phyloP scores from a whole-genome alignment of 2,797 vertebrate genomes.

The Poecilia gillii region DNA sequence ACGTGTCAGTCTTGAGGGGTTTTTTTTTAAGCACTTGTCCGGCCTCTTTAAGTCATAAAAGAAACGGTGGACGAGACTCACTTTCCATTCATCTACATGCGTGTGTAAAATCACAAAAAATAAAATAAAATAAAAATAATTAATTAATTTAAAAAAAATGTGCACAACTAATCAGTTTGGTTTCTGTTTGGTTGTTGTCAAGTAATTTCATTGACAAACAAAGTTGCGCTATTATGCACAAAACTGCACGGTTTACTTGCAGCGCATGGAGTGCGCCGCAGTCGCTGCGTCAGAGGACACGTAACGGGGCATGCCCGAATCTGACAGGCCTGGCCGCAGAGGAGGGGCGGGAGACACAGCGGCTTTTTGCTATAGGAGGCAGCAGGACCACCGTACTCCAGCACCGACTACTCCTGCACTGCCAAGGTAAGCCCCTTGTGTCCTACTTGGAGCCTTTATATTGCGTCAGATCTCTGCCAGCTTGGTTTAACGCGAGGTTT shows the following conservation, averaged over 20 bases:
- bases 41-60: not conserved
- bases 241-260: not conserved
- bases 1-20: too few species aligned
- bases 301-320: conserved; percentile 44
- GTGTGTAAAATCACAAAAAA: conserved; percentile 5
- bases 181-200: not conserved
- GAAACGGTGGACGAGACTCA: not conserved
- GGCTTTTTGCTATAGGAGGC: not conserved
- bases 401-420: conserved; percentile 6
- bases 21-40: not conserved
- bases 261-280: conserved; percentile 34
- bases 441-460: not conserved
- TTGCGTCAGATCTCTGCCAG: not conserved
- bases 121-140: too few species aligned
- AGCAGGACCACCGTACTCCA: conserved; percentile 17
- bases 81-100: not conserved
- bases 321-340: not conserved
- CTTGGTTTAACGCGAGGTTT: not conserved
- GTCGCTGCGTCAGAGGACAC: conserved; percentile 61
- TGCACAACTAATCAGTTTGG: not conserved
- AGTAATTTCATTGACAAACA: not conserved
- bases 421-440: conserved; percentile 31
- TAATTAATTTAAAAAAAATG: not conserved
- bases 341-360: conserved; percentile 1
- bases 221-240: not conserved